These are phyloP conservation scores for Notarius lentiginosus DNA, from an alignment of 2,113 vertebrate species.

Conservation along the genomic window DNA sequence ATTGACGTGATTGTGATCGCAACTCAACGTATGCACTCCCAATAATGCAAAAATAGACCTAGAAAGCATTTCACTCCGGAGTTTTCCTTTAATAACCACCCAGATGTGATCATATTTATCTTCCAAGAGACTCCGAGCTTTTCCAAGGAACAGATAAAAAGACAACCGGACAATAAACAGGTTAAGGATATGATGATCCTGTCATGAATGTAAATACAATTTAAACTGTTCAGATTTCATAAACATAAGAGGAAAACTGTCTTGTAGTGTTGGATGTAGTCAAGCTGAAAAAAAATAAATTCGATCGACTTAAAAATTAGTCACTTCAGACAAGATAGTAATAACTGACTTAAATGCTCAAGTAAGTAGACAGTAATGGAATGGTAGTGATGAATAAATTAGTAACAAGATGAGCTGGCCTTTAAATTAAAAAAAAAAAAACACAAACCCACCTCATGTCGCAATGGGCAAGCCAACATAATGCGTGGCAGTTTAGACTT, in stretches of 20 bases:
- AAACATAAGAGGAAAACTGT: not conserved
- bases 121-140: not conserved
- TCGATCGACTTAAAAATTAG: no score
- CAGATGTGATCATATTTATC: not conserved
- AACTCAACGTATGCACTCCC: no score
- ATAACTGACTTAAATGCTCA: no score
- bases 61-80: no score
- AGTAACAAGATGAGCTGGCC: not conserved
- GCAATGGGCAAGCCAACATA: not conserved
- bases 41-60: no score
- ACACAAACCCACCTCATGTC: not conserved
- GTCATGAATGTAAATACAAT: not conserved
- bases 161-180: not conserved
- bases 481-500: slow-evolving; percentile 1
- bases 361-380: no score
- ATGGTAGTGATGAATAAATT: not conserved
- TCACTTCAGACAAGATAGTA: no score
- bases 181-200: no score
- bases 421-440: not conserved
- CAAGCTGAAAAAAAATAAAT: not conserved
- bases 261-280: not conserved
- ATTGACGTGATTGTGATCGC: no score
- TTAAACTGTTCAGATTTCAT: not conserved
- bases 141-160: not conserved
- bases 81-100: slow-evolving; percentile 1